Base-by-base conservation (phyloP, 1,140 invertebrate species). In the Drosophila truncata region DNA sequence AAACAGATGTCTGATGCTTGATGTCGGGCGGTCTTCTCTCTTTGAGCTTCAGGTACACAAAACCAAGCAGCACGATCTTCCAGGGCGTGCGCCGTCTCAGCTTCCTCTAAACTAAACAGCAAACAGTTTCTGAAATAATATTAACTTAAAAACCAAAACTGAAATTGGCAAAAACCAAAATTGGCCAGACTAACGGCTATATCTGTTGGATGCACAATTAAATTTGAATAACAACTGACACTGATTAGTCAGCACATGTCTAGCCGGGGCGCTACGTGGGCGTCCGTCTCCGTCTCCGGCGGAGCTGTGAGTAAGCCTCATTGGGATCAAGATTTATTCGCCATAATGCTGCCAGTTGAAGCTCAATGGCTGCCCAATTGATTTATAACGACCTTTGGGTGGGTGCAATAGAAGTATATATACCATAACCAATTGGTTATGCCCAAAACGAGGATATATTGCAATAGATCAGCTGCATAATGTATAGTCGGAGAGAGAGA, bases 331-430 rank as follows among this genome's bases (percentile, higher is more conserved):
- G 78, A 85, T 85, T 85, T 71, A 78, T 80, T 50, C n/a, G 35
- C 59, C 62, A 81, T 52, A 61, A 33, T 41, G 58, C 71, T 69
- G 69, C 64, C 35, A 41, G 25, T 23, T 23, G 16, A 14, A 37
- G 57, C 57, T 85, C 69, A 69, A 79, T 86, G 47, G 76, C 77
- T 69, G 66, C 80, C 73, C 64, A 87, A 88, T 88, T 87, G 83
- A 87, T 84, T 87, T 87, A 80, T 87, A 80, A 73, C 84, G 72
- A 61, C 72, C 67, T 77, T 70, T 77, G 66, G 83, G 83, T 88
- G 84, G 84, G 83, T 67, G 83, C 71, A 37, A 55, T 37, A 59
- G 77, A 50, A 72, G 39, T 66, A 59, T 82, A 50, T 76, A 44
- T 64, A 61, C 23, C 46, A 37, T 46, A 42, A 33, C 63, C 33